Conservation (phyloP, 2,888 invertebrate species). For the Neoitamus cyanurus region DNA sequence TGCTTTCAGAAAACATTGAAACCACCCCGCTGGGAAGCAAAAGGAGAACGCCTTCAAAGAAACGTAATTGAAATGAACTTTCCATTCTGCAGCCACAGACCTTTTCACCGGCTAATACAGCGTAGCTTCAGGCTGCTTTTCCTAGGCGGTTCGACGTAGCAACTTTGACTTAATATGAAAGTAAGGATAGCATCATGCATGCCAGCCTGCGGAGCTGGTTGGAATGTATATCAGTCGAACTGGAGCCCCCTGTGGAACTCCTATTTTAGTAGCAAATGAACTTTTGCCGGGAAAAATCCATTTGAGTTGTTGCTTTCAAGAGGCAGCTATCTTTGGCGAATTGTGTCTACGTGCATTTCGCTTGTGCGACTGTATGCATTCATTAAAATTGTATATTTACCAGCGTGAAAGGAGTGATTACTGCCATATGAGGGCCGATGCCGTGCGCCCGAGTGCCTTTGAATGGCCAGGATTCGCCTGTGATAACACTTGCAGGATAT, state of each 20-base stretch:
- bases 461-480: conserved; percentile 14
- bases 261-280: conserved; percentile 31
- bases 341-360: conserved; percentile 27
- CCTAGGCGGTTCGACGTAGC: not conserved
- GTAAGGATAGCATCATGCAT: not conserved
- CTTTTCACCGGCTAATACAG: conserved; percentile 25
- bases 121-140: conserved; percentile 17
- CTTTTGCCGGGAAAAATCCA: conserved; percentile 23
- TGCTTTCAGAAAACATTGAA: conserved; percentile 6
- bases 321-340: conserved; percentile 22
- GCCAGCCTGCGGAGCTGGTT: not conserved
- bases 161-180: conserved; percentile 11
- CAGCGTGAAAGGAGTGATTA: conserved; percentile 24
- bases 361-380: not conserved
- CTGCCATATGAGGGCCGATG: not conserved
- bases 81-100: conserved; percentile 41
- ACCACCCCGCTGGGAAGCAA: not conserved
- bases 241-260: not conserved
- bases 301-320: conserved; percentile 20
- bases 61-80: conserved; percentile 43
- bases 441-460: conserved; percentile 4
- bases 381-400: conserved; percentile 36
- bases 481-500: conserved; percentile 11
- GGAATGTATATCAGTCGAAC: not conserved
- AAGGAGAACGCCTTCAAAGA: conserved; percentile 38